A percentile compares a stretch with the other conserved stretches of the same genome.
phyloP scores from a whole-genome alignment of 1,140 invertebrate genomes.

The Ephestia elutella region DNA sequence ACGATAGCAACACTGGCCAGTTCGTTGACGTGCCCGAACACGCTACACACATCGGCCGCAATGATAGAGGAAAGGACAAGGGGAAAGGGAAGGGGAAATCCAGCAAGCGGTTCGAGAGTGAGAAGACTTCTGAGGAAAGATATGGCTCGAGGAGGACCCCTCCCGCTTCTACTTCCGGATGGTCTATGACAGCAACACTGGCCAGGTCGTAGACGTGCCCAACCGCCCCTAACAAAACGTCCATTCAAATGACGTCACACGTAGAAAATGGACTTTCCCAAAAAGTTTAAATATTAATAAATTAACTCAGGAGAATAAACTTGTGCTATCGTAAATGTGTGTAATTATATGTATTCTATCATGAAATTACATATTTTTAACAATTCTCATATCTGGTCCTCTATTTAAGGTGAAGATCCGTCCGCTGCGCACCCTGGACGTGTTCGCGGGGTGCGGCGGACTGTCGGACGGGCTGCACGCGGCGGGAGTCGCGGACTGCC shows the following conservation, averaged over 20 bases:
- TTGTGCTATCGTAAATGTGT: too few relatives aligned
- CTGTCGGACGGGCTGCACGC: slow-evolving; percentile 83
- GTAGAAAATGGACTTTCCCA: too few relatives aligned
- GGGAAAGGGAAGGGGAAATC: slow-evolving; percentile 83
- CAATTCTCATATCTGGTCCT: too few relatives aligned
- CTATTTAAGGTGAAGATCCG: slow-evolving; percentile 51
- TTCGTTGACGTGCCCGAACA: slow-evolving; percentile 79
- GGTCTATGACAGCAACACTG: slow-evolving; percentile 77
- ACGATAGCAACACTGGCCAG: slow-evolving; percentile 75
- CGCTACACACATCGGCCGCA: slow-evolving; percentile 76
- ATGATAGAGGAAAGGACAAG: slow-evolving; percentile 78
- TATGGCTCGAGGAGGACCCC: slow-evolving; percentile 80
- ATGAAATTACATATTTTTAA: too few relatives aligned
- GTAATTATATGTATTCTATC: too few relatives aligned
- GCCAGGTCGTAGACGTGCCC: slow-evolving; percentile 79
- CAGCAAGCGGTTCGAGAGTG: slow-evolving; percentile 49
- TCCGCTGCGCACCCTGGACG: slow-evolving; percentile 82
- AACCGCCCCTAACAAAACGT: too few relatives aligned
- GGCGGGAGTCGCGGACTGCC: slow-evolving; percentile 79
- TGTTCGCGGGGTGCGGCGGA: slow-evolving; percentile 94
- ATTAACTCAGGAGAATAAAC: too few relatives aligned
- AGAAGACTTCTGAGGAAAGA: slow-evolving; percentile 38
- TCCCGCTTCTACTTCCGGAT: slow-evolving; percentile 86
- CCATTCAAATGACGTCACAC: too few relatives aligned
- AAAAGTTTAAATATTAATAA: too few relatives aligned